Evolutionary conservation across 2,113 vertebrate species (phyloP).

Genomic region (Notechis scutatus): DNA sequence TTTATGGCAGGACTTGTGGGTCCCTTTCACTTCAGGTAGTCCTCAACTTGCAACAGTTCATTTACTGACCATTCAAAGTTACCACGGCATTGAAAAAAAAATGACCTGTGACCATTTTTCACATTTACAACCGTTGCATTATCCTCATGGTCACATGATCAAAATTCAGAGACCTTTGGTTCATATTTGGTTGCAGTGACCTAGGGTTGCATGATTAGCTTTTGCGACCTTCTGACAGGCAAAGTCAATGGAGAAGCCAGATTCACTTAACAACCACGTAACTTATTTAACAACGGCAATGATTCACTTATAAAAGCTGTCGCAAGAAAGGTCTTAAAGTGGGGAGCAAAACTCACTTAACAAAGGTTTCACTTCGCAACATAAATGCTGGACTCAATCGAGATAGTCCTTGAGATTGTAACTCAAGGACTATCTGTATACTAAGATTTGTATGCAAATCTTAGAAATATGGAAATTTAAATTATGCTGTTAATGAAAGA

Average conservation of each 20-base stretch:
- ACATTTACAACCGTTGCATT: background rate
- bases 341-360: background rate
- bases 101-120: background rate
- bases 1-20: background rate
- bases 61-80: background rate
- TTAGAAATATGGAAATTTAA: background rate
- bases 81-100: background rate
- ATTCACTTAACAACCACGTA: background rate
- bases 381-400: background rate
- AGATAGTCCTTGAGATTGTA: background rate
- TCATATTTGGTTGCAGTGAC: no score
- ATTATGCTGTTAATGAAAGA: background rate
- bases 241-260: background rate
- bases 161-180: background rate
- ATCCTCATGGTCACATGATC: background rate
- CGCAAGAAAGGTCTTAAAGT: background rate
- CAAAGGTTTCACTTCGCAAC: background rate
- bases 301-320: background rate
- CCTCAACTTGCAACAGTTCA: background rate
- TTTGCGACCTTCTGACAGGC: no score
- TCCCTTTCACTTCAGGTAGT: background rate
- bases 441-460: background rate
- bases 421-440: background rate
- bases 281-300: background rate
- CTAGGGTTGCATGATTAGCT: no score